These are phyloP conservation scores for Orycteropus afer DNA, from an alignment of 2,113 vertebrate genomes.

Conservation along the genomic window DNA sequence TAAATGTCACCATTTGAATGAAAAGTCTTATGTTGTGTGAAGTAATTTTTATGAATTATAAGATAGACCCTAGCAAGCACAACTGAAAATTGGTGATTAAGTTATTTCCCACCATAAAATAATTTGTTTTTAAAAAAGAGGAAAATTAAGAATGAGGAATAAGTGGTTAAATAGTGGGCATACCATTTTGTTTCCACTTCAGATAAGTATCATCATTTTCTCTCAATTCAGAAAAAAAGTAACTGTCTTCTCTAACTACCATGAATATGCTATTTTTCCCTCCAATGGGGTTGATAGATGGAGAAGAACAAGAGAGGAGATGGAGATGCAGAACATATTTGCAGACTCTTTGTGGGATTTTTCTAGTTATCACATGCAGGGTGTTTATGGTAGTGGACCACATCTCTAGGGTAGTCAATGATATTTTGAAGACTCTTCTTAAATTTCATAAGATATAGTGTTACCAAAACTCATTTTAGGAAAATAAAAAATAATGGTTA, in stretches of 20 bases:
- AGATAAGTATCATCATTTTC: background rate
- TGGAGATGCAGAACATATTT: too few relatives aligned
- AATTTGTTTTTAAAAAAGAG: background rate
- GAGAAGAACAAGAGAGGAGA: fast-evolving
- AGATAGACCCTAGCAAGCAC: background rate
- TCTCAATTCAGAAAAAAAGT: background rate
- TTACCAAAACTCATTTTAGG: background rate
- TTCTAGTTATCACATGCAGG: background rate
- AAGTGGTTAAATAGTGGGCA: too few relatives aligned
- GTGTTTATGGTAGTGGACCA: background rate
- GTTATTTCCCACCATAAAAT: background rate
- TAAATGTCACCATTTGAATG: background rate
- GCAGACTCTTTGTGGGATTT: too few relatives aligned
- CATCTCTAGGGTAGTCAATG: background rate
- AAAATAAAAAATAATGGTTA: background rate
- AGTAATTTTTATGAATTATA: background rate
- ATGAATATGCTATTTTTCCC: background rate
- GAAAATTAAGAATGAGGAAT: background rate
- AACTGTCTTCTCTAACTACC: background rate
- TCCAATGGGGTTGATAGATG: background rate
- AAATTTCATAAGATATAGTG: background rate
- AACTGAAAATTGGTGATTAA: background rate
- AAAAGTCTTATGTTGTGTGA: background rate
- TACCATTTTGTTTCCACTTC: background rate
- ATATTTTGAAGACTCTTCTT: background rate